Percentiles rank a stretch among this genome's conserved stretches.
phyloP scores from a whole-genome alignment of 1,140 invertebrate genomes.

The Bombus confusus region DNA sequence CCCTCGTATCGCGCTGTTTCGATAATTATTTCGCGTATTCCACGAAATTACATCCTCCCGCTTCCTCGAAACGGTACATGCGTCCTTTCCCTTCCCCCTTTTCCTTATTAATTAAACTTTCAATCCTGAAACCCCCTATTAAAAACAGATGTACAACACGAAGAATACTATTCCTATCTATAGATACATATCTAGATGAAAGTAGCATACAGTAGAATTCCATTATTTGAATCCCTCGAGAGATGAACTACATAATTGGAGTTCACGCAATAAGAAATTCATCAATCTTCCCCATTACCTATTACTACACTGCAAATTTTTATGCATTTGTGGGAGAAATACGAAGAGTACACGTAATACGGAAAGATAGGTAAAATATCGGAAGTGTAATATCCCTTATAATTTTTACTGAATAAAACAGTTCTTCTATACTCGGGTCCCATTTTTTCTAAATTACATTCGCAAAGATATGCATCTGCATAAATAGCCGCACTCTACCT shows the following conservation, averaged over 20 bases:
- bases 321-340: neutral
- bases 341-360: no score
- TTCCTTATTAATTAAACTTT: neutral
- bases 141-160: neutral
- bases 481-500: no score
- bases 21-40: slow-evolving; percentile 32
- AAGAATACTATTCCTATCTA: neutral
- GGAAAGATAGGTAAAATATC: no score
- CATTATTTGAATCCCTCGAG: neutral
- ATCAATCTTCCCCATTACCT: neutral
- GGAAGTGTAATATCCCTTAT: no score
- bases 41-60: slow-evolving; percentile 21
- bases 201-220: neutral
- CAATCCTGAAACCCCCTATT: neutral
- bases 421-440: no score
- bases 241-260: neutral
- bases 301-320: neutral
- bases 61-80: slow-evolving; percentile 8
- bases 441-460: no score
- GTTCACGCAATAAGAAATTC: no score
- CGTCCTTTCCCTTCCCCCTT: no score
- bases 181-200: neutral
- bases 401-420: neutral
- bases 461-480: no score
- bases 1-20: slow-evolving; percentile 37